A percentile compares a stretch with the other conserved stretches of the same genome.
phyloP scores from a whole-genome alignment of 2,888 invertebrate species.

The Sinopyrophorus schimmeli region DNA sequence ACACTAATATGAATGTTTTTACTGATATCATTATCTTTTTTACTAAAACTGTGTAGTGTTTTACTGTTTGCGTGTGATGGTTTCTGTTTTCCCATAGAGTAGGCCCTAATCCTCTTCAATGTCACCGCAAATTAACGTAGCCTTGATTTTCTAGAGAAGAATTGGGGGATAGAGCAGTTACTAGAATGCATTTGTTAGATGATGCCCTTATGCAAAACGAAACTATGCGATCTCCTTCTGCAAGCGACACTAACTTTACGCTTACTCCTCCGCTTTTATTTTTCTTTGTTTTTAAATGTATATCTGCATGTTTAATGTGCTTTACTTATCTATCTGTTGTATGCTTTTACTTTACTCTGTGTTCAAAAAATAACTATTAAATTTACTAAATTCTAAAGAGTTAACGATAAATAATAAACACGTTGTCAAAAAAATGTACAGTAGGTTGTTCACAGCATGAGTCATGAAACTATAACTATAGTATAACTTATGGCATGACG shows the following conservation, averaged over 20 bases:
- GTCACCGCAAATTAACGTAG: slow-evolving; percentile 14
- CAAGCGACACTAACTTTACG: slow-evolving; percentile 7
- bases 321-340: slow-evolving; percentile 6
- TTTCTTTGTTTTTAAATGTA: slow-evolving; percentile 5
- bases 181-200: slow-evolving; percentile 16
- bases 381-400: not conserved
- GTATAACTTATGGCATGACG: no score
- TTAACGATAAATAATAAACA: no score
- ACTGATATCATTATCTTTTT: slow-evolving; percentile 10
- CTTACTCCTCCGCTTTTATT: slow-evolving; percentile 13
- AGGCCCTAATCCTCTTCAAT: slow-evolving; percentile 17
- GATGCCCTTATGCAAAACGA: slow-evolving; percentile 4
- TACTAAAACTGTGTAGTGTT: slow-evolving; percentile 22
- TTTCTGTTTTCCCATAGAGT: slow-evolving; percentile 26
- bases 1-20: slow-evolving; percentile 16
- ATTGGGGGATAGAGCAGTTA: slow-evolving; percentile 38
- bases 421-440: no score
- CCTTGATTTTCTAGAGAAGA: slow-evolving; percentile 26
- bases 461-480: no score
- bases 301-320: slow-evolving; percentile 20
- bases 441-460: slow-evolving; percentile 12
- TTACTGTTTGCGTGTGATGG: slow-evolving; percentile 36
- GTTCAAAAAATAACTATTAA: not conserved
- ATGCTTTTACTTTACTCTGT: slow-evolving; percentile 4
- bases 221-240: slow-evolving; percentile 1